Base-by-base conservation (phyloP, 2,797 vertebrate species). In the Fistularia commersonii region DNA sequence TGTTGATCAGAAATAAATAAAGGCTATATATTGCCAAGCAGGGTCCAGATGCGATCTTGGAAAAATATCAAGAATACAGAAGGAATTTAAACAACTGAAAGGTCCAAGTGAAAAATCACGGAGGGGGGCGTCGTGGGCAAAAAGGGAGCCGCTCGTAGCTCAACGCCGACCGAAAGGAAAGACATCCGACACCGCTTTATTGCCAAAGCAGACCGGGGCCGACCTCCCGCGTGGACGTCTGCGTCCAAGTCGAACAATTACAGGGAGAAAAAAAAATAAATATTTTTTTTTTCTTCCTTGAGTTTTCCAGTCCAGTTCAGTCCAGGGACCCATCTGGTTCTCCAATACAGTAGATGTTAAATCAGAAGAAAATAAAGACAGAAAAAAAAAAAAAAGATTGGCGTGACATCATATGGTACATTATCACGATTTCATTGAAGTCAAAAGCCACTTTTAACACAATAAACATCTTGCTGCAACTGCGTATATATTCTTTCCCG, bases 141-240 rank as follows among this genome's bases (percentile, higher is more conserved):
- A 50, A 64, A 44, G 64, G 49, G 47, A 76, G 50, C 58, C 55
- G 54, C 51, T 75, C 34, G 58, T 59, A 53, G 64, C 60, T 71
- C 31, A 66, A 42, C 13, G 37, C 15, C 32, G 39, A 36, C 58
- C 74, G 63, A 76, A 38, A 72, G 69, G 61, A 80, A 51, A 54
- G 76, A 77, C 67, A 88, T 70, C 45, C 14, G 60, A 90, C 72
- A 85, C 88, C 67, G 36, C 50, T 69, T 72, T 70, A 85, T 78
- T 58, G 75, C 54, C 71, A 77, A 82, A 86, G 60, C 81, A 87
- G 81, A 84, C 66, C 43, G 36, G 23, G 42, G 23, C 56, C 57
- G 62, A 64, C 51, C 54, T 57, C 74, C 61, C 35, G 54, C 62
- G 35, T 44, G 6, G 53, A 56, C 43, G 52, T 76, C 46, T 35